These are phyloP conservation scores for Periophthalmus magnuspinnatus DNA, from an alignment of 2,797 vertebrate genomes.

Conservation along the genomic window DNA sequence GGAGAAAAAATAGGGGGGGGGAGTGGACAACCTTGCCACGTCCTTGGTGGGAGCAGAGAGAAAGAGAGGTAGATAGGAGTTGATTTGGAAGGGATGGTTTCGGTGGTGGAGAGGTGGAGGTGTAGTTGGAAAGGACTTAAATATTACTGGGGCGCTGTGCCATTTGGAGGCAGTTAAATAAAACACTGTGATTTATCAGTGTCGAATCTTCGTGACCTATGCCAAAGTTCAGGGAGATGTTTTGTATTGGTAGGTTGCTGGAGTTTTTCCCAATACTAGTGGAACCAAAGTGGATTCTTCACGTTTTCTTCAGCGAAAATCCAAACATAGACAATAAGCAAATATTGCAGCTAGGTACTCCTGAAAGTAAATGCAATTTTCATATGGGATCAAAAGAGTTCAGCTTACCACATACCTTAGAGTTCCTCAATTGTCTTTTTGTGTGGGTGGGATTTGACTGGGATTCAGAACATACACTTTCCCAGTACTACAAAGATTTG, in stretches of 20 bases:
- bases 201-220: slow-evolving; percentile 1
- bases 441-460: no score
- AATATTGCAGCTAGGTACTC: no score
- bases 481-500: no score
- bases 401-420: no score
- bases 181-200: slow-evolving; percentile 23
- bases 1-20: slow-evolving; percentile 67
- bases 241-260: slow-evolving; percentile 30
- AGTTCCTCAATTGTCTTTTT: no score
- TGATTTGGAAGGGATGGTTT: slow-evolving; percentile 59
- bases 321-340: no score
- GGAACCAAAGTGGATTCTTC: background rate
- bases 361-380: no score
- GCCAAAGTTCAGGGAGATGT: slow-evolving; percentile 6
- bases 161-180: slow-evolving; percentile 41
- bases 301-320: background rate
- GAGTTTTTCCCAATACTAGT: background rate
- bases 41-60: slow-evolving; percentile 49
- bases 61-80: slow-evolving; percentile 53
- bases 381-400: no score
- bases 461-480: no score
- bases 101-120: slow-evolving; percentile 27
- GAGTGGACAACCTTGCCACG: slow-evolving; percentile 76
- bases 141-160: slow-evolving; percentile 16
- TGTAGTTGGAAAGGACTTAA: slow-evolving; percentile 49